Percentiles rank a stretch among this genome's conserved stretches.
Conservation (phyloP, 2,888 invertebrate species). For the Ashinkailepas kermadecensis region DNA sequence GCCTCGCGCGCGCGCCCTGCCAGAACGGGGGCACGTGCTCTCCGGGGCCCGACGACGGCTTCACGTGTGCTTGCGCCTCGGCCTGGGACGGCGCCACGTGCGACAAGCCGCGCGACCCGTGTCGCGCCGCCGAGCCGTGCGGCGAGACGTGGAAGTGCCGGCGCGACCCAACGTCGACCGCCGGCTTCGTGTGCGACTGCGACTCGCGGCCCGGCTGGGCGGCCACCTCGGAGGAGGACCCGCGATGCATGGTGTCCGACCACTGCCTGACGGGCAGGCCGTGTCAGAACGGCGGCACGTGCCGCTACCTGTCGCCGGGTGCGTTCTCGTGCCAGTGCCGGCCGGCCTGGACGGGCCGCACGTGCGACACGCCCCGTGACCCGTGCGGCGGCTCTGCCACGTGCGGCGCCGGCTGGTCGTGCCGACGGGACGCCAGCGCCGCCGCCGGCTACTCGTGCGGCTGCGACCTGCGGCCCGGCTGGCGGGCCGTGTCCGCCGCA, state of each 20-base stretch:
- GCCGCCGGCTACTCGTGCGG: neutral
- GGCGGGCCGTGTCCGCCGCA: neutral
- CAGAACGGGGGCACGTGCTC: neutral
- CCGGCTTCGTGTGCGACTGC: neutral
- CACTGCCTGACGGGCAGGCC: neutral
- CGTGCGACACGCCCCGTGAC: neutral
- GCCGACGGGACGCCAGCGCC: neutral
- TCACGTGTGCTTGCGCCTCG: neutral
- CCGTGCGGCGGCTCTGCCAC: neutral
- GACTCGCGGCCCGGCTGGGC: neutral
- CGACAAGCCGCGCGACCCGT: neutral
- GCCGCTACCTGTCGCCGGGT: neutral
- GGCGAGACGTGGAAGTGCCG: conserved; percentile 4
- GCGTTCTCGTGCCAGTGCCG: neutral
- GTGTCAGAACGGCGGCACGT: conserved; percentile 15
- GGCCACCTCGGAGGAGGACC: neutral
- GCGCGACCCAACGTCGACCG: too few species aligned
- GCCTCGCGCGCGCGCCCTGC: neutral
- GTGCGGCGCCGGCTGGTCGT: conserved; percentile 10
- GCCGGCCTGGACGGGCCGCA: conserved; percentile 13
- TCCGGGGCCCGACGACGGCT: neutral
- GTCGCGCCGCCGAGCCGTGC: neutral
- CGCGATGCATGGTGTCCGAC: neutral
- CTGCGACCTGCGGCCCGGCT: neutral
- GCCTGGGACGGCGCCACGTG: conserved; percentile 4